Conservation (phyloP, 2,888 invertebrate genomes). For the Willowsia nigromaculata region DNA sequence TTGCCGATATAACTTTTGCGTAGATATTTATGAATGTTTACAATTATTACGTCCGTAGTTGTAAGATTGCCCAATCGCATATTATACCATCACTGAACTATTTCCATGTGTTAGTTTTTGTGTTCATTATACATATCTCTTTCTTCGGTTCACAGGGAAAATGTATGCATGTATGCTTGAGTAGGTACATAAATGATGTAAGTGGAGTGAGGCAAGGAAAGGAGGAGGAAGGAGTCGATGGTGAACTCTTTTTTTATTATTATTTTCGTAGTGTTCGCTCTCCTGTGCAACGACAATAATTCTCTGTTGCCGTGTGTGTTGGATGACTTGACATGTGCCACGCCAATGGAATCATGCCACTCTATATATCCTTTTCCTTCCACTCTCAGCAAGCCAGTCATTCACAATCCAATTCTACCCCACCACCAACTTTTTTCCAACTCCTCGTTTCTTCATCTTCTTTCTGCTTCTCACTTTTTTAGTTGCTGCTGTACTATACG, state of each 20-base stretch:
- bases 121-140: too few species aligned
- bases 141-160: neutral
- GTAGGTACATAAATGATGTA: neutral
- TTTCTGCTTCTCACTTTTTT: slow-evolving; percentile 21
- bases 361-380: slow-evolving; percentile 56
- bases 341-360: slow-evolving; percentile 72
- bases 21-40: neutral
- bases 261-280: slow-evolving; percentile 44
- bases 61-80: neutral
- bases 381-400: slow-evolving; percentile 48
- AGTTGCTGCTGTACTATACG: neutral
- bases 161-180: neutral
- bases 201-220: slow-evolving; percentile 36
- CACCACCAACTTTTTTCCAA: slow-evolving; percentile 12
- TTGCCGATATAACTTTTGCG: neutral
- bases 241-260: slow-evolving; percentile 25
- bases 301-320: slow-evolving; percentile 38
- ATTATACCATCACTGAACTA: neutral
- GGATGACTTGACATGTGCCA: slow-evolving; percentile 72
- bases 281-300: slow-evolving; percentile 32
- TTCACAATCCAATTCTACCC: slow-evolving; percentile 58
- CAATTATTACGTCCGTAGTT: neutral
- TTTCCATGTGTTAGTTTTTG: neutral
- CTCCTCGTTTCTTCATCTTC: slow-evolving; percentile 36
- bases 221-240: slow-evolving; percentile 44